A percentile compares a stretch with the other conserved stretches of the same genome.
Conservation (phyloP, 2,797 vertebrate species). For the Odontamblyopus lacepedii region DNA sequence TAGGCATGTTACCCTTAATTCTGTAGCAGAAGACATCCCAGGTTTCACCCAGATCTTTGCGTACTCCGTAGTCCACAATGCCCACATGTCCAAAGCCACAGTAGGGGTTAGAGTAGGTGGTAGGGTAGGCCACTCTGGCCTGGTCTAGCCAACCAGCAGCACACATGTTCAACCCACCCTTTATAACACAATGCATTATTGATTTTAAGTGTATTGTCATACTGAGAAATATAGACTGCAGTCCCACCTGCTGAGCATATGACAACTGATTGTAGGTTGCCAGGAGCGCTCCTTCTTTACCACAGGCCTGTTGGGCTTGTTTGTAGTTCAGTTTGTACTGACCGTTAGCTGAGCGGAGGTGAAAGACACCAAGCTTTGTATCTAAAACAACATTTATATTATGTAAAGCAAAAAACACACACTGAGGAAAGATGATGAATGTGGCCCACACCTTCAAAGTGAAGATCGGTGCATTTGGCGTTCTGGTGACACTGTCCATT, state of each 20-base stretch:
- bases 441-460: constrained; percentile 83
- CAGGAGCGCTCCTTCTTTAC: constrained; percentile 72
- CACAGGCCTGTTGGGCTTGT: constrained; percentile 79
- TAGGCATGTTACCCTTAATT: constrained; percentile 80
- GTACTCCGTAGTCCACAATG: constrained; percentile 89
- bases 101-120: constrained; percentile 81
- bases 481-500: constrained; percentile 86
- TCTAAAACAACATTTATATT: constrained; percentile 70
- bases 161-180: constrained; percentile 88
- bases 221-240: constrained; percentile 16
- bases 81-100: constrained; percentile 88
- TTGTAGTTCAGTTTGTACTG: constrained; percentile 85
- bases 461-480: constrained; percentile 86
- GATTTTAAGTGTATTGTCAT: background rate
- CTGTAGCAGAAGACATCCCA: constrained; percentile 95
- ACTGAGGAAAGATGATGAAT: background rate
- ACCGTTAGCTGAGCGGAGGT: constrained; percentile 79
- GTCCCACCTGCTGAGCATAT: constrained; percentile 89
- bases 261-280: constrained; percentile 87
- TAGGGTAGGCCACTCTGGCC: constrained; percentile 86
- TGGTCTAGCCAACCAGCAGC: constrained; percentile 86
- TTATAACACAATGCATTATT: constrained; percentile 2
- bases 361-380: constrained; percentile 86
- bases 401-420: background rate
- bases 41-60: constrained; percentile 83